Conservation (phyloP, 2,113 vertebrate genomes). For the Peromyscus californicus region DNA sequence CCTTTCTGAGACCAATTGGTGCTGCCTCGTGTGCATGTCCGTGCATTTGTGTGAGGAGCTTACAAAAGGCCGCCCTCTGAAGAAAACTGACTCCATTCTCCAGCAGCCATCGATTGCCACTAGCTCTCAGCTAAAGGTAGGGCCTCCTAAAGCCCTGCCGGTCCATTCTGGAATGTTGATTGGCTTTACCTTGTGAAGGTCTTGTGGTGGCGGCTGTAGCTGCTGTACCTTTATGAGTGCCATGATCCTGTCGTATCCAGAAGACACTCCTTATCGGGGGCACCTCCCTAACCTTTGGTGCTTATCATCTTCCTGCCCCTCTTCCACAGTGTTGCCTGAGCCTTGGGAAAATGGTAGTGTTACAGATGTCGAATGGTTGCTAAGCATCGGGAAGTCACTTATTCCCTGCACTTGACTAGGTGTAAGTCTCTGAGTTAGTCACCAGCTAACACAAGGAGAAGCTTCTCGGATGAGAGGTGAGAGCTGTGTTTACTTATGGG, state of each 20-base stretch:
- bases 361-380: too few species aligned
- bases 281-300: background rate
- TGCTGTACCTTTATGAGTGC: background rate
- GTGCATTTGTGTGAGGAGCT: background rate
- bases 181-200: background rate
- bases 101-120: background rate
- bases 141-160: rapidly evolving
- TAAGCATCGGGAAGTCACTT: background rate
- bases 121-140: background rate
- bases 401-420: too few species aligned
- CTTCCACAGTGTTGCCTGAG: background rate
- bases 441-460: too few species aligned
- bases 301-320: background rate
- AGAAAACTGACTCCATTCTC: background rate
- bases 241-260: background rate
- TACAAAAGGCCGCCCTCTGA: too few species aligned
- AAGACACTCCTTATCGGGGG: background rate
- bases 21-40: background rate
- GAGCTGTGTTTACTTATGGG: background rate
- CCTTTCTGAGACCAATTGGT: too few species aligned
- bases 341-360: background rate
- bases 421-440: background rate
- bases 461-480: too few species aligned
- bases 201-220: background rate
- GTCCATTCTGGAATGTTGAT: background rate